Percentiles rank a stretch among this genome's conserved stretches.
phyloP scores from a whole-genome alignment of 2,888 invertebrate genomes.

The Cryptocheilus praepositus region DNA sequence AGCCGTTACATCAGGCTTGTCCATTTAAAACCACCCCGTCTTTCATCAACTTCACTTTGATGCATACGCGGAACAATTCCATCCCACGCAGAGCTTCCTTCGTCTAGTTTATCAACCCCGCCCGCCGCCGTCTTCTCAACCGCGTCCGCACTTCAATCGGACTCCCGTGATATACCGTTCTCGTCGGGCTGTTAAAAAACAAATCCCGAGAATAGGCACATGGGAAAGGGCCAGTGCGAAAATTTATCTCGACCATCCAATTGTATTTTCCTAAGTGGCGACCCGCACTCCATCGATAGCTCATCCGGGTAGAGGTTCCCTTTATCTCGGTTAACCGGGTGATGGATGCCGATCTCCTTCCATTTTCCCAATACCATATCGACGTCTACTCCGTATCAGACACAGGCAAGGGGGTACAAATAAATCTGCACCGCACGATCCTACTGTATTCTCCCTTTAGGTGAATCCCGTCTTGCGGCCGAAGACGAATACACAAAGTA shows the following conservation, averaged over 20 bases:
- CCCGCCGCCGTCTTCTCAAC: constrained; percentile 12
- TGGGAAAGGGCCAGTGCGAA: constrained; percentile 26
- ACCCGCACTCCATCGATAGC: constrained; percentile 57
- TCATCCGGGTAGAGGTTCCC: constrained; percentile 53
- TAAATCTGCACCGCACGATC: constrained; percentile 55
- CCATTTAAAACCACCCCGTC: too few species aligned
- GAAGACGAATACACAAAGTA: constrained; percentile 11
- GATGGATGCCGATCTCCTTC: constrained; percentile 62
- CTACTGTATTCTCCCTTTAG: constrained; percentile 10
- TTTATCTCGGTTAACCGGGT: constrained; percentile 64
- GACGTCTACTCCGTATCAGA: constrained; percentile 3
- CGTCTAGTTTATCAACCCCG: constrained; percentile 8
- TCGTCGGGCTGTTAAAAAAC: constrained; percentile 43
- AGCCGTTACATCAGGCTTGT: not conserved
- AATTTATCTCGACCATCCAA: constrained; percentile 63
- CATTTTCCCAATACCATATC: constrained; percentile 36
- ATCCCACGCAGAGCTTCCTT: constrained; percentile 25
- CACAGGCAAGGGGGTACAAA: constrained; percentile 36
- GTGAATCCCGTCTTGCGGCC: constrained; percentile 21
- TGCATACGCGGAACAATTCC: too few species aligned
- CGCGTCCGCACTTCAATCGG: not conserved
- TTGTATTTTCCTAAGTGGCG: constrained; percentile 64
- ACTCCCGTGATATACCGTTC: constrained; percentile 46
- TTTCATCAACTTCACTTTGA: too few species aligned
- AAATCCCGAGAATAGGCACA: constrained; percentile 33